Conservation (phyloP, 2,888 invertebrate species). For the Drosophila nigritarsus region DNA sequence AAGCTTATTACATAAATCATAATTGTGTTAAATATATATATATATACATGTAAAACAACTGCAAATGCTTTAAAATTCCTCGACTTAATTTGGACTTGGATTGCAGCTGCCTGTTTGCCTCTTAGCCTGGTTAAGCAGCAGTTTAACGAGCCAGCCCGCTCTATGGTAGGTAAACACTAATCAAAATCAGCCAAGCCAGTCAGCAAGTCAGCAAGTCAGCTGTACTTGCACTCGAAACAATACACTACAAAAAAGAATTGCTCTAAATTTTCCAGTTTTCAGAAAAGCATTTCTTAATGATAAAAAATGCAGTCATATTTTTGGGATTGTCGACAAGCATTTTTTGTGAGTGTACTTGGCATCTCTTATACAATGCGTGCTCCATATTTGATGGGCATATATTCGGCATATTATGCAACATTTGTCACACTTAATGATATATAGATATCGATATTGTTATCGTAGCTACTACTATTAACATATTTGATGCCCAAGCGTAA, state of each 20-base stretch:
- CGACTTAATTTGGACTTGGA: constrained; percentile 35
- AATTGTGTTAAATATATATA: constrained; percentile 49
- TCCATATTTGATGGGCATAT: constrained; percentile 57
- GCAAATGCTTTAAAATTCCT: constrained; percentile 56
- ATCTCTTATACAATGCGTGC: constrained; percentile 63
- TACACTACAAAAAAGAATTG: background rate
- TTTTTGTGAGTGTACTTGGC: background rate
- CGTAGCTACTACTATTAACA: constrained; percentile 55
- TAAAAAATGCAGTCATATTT: too few species aligned
- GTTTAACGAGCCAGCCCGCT: constrained; percentile 7
- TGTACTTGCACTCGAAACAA: background rate
- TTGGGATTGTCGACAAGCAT: too few species aligned
- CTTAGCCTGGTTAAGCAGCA: constrained; percentile 16
- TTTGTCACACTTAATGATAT: constrained; percentile 58
- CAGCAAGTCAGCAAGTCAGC: background rate
- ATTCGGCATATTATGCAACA: constrained; percentile 45
- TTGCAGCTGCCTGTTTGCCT: constrained; percentile 18
- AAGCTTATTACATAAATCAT: constrained; percentile 64
- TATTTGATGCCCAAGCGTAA: constrained; percentile 70
- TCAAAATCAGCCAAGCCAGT: background rate
- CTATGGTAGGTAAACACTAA: constrained; percentile 40
- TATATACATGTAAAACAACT: background rate
- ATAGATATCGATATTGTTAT: constrained; percentile 49
- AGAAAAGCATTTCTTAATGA: background rate
- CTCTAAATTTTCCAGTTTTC: background rate